Percentiles rank a stretch among this genome's conserved stretches.
phyloP scores from a whole-genome alignment of 2,797 vertebrate genomes.

The Ctenosaura bakeri region DNA sequence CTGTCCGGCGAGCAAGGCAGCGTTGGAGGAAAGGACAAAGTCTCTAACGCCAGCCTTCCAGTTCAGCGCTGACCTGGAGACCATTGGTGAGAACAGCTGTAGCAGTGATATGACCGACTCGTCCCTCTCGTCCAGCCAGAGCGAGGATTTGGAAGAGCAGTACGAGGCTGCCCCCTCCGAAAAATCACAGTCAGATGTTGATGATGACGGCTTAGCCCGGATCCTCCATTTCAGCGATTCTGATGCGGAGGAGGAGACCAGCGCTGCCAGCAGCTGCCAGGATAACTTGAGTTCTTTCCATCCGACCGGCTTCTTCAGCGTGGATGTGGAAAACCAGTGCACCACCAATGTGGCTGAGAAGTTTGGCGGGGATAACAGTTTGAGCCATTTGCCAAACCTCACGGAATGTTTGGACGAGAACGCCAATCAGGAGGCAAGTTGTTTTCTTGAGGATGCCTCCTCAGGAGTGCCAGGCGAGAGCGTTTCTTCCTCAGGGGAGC shows the following conservation, averaged over 20 bases:
- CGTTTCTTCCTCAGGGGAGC: conserved; percentile 79
- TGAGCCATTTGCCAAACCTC: conserved; percentile 78
- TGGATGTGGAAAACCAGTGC: conserved; percentile 81
- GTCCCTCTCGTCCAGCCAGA: conserved; percentile 86
- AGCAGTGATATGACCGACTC: conserved; percentile 95
- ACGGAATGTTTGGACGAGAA: conserved; percentile 93
- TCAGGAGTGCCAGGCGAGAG: conserved; percentile 71
- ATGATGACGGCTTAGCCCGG: conserved; percentile 88
- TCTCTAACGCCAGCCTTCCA: conserved; percentile 82
- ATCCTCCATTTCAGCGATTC: conserved; percentile 92
- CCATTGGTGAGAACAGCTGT: conserved; percentile 90
- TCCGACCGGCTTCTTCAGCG: conserved; percentile 85
- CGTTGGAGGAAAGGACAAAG: conserved; percentile 64
- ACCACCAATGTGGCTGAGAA: conserved; percentile 51
- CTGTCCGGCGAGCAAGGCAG: conserved; percentile 49
- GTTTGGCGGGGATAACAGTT: not conserved
- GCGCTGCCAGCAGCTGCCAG: conserved; percentile 73
- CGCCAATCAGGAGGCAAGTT: conserved; percentile 89
- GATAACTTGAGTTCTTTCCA: conserved; percentile 87
- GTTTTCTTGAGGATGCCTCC: conserved; percentile 82
- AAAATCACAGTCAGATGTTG: conserved; percentile 82
- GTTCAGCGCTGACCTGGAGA: conserved; percentile 83
- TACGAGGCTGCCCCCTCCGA: conserved; percentile 73
- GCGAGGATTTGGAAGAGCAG: conserved; percentile 83
- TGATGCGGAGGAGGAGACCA: conserved; percentile 82